Conservation (phyloP, 2,113 vertebrate genomes). For the Zeus faber region DNA sequence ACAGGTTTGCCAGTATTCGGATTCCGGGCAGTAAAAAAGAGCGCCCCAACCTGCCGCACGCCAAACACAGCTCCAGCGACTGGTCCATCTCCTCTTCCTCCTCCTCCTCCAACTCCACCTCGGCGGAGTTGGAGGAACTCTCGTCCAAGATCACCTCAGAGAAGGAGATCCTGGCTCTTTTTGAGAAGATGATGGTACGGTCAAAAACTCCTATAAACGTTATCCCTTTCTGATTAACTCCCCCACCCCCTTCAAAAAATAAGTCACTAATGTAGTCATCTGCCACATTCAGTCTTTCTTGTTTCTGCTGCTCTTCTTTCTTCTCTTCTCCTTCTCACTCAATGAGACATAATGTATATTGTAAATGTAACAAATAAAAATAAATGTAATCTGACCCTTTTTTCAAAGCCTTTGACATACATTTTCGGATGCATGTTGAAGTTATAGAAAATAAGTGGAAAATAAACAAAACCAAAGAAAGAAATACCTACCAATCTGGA, state of each 20-base stretch:
- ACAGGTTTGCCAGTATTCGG: conserved; percentile 87
- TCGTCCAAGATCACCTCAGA: conserved; percentile 80
- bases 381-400: too few species aligned
- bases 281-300: neutral
- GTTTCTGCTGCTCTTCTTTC: neutral
- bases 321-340: too few species aligned
- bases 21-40: conserved; percentile 88
- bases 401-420: too few species aligned
- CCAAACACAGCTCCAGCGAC: conserved; percentile 71
- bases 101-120: conserved; percentile 49
- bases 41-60: conserved; percentile 68
- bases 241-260: neutral
- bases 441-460: too few species aligned
- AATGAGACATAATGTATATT: too few species aligned
- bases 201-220: neutral
- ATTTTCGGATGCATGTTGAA: too few species aligned
- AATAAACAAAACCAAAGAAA: too few species aligned
- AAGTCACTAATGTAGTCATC: too few species aligned
- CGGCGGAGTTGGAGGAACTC: conserved; percentile 73
- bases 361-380: too few species aligned
- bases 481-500: too few species aligned
- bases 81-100: conserved; percentile 38
- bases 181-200: conserved; percentile 95
- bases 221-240: neutral
- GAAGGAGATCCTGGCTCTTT: conserved; percentile 83